Evolutionary conservation across 2,113 vertebrate species (phyloP), one percentile per base, ranked within the genome.

Genomic region (Amphiprion ocellaris): DNA sequence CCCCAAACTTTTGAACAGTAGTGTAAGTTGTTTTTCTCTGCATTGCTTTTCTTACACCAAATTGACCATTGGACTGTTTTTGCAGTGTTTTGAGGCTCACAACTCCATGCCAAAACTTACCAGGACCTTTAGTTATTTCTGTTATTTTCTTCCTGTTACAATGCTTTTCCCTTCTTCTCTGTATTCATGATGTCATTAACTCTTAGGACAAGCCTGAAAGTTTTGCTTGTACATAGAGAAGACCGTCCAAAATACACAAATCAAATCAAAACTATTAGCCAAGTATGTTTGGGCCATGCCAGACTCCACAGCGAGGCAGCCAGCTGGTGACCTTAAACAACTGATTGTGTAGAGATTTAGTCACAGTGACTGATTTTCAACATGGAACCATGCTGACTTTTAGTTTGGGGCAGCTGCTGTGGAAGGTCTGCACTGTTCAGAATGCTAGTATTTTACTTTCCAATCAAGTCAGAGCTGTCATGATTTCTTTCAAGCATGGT

Each of bases 401-500:
- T 21, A 33, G 23, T 70, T 53, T 37, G 16, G 17, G 11, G 16
- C 21, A 16, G 7, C n/a, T 24, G 49, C 15, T 14, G 23, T 2
- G 10, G 19, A 82, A 15, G 49, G 49, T 61, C n/a, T 28, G n/a
- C 62, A 16, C 62, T 53, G 52, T 53, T 72, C 37, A 24, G 53
- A 17, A 37, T 39, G n/a, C 28, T 19, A 60, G 64, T 58, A 47
- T 30, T 74, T 62, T 52, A 28, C 74, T 74, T 67, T 70, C 62
- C 24, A 60, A 46, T 72, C 23, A 14, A 71, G 62, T 74, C 24
- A 28, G 17, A 46, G 54, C 58, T 3, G 30, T 62, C 37, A 50
- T 24, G 46, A 53, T 67, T 81, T 82, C 46, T 80, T 80, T 77
- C 10, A 69, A 67, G 71, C n/a, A 46, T 64, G 65, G 62, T 7